Percentiles rank a stretch among this genome's conserved stretches.
These are phyloP conservation scores for Patiria miniata DNA, from an alignment of 35 echinoderm and acorn worm genomes.

Conservation along the genomic window DNA sequence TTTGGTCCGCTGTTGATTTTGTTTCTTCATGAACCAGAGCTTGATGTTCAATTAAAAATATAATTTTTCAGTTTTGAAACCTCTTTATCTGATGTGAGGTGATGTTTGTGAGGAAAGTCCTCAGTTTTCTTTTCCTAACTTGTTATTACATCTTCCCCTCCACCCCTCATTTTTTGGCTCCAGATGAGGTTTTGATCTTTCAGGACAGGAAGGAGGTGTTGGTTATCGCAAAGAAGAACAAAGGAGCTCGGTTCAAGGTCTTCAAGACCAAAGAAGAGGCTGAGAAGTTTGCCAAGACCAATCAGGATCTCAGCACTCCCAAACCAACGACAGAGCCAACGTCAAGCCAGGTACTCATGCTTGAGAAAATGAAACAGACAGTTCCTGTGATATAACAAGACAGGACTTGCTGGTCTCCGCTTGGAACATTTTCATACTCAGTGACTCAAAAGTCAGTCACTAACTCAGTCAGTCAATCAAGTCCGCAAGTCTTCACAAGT, in stretches of 20 bases:
- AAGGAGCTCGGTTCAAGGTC: conserved; percentile 82
- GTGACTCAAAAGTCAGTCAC: neutral
- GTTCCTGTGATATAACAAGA: neutral
- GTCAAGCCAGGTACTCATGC: neutral
- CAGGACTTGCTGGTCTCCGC: neutral
- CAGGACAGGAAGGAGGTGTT: conserved; percentile 65
- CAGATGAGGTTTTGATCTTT: conserved; percentile 54
- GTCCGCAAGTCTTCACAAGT: no score
- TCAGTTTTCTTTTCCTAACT: no score
- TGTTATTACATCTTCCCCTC: no score
- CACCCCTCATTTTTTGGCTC: neutral
- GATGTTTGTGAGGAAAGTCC: no score
- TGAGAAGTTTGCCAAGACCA: conserved; percentile 55
- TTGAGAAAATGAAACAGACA: no score
- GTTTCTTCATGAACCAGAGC: no score
- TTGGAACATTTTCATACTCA: neutral
- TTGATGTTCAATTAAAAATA: no score
- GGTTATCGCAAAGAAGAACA: conserved; percentile 76
- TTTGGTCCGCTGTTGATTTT: no score
- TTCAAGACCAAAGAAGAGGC: conserved; percentile 84
- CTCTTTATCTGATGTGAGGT: no score
- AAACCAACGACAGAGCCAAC: conserved; percentile 14
- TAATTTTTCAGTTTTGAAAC: no score
- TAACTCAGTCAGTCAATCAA: no score
- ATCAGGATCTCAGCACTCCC: conserved; percentile 61